Base-by-base conservation (phyloP, 1,140 invertebrate genomes). In the Heliconius melpomene region DNA sequence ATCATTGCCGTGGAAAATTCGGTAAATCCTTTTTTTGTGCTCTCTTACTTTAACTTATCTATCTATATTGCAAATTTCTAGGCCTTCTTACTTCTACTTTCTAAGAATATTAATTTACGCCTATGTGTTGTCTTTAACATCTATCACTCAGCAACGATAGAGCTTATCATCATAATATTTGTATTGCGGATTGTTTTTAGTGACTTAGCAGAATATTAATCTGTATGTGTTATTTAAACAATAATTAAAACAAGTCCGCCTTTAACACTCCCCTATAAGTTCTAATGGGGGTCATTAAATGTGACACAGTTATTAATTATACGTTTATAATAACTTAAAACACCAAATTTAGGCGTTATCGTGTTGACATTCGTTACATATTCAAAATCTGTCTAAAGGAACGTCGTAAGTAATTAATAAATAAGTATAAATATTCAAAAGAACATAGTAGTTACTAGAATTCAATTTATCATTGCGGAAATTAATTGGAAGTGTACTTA, bases 321-420 rank as follows among this genome's bases (percentile, higher is more conserved):
- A 66, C 60, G 6, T 66, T 9, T 26, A 26, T 66, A 66, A 29
- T 11, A 66, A 29, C n/a, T 66, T 66, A 66, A 26, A 9, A 66
- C 26, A 29, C 60, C 9, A 29, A 29, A 66, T 26, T 57, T 66
- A 3, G 26, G 23, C n/a, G 60, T 66, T 26, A 66, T 66, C 60
- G 16, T 66, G 3, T 66, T 76, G 32, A 76, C 57, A 23, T 40
- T 40, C 40, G 40, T 76, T 54, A 76, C 57, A 60, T 76, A 52
- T 29, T 29, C 7, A 76, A 76, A 40, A 76, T 54, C 2, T 29
- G 26, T 66, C 60, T 16, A 46, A 76, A 46, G 54, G 11, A 40
- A 66, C 60, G 23, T 26, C 7, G 23, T 26, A 16, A 66, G 26
- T 66, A 66, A 66, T 66, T 26, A 66, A 66, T 66, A 26, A 8